Evolutionary conservation across 2,113 vertebrate genomes (phyloP), one percentile per base, ranked within the genome.

Genomic region (Gadus macrocephalus): DNA sequence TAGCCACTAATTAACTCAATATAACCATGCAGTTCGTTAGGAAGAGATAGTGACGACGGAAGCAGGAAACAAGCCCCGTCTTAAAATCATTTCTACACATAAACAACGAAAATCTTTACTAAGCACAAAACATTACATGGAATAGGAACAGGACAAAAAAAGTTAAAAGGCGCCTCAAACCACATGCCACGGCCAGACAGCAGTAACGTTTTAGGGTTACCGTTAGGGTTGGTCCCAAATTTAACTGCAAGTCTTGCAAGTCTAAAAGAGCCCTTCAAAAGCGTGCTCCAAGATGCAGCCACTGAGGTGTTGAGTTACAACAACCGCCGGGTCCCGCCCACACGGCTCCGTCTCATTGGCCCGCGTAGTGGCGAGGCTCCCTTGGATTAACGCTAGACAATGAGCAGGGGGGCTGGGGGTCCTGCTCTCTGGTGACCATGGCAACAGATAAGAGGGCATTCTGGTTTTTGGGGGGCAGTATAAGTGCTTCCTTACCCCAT

Each of bases 401-500:
- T 78, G 80, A 77, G 66, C 75, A 3, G 42, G 42, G 25, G 31
- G 31, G 31, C 31, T 68, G 28, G 72, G 72, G 83, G 85, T 87
- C 76, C 79, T 84, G 84, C 86, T 85, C 79, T 84, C 81, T 83
- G 79, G 89, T 87, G 84, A 85, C 85, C 86, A 88, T 86, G 87
- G 87, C 83, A 88, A 89, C 86, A 84, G 74, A 77, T 81, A 81
- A 79, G 80, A 85, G 77, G 76, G 55, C 70, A 59, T 20, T 74
- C 53, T 81, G 76, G 69, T 83, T 62, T 85, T 79, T 66, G 81
- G 69, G 69, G 81, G 69, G 79, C 69, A 67, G 78, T 65, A 64
- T 80, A 85, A 83, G 86, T 86, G 79, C 85, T 86, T 75, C 84
- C 96, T 92, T 87, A 99, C 97, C 97, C 97, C 97, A 99, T 99